Evolutionary conservation across 2,888 invertebrate genomes (phyloP).

Genomic region (Rhagonycha lutea): DNA sequence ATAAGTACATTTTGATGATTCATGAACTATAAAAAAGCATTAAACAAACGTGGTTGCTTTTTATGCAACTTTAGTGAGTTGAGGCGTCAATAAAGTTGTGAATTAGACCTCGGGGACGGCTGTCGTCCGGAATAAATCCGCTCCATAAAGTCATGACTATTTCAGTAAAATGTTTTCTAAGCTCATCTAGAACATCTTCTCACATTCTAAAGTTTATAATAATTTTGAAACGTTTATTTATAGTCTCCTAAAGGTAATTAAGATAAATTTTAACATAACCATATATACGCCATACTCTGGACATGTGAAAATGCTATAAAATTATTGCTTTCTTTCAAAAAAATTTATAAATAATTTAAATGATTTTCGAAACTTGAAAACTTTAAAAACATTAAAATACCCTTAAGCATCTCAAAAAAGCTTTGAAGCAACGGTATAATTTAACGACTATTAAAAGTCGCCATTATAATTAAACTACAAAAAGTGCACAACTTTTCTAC

Average conservation of each 20-base stretch:
- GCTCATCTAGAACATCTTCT: slow-evolving; percentile 22
- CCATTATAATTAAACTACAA: background rate
- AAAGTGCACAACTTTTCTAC: background rate
- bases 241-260: background rate
- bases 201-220: slow-evolving; percentile 16
- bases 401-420: background rate
- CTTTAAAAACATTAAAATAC: background rate
- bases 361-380: background rate
- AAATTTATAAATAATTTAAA: background rate
- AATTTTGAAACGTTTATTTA: slow-evolving; percentile 8
- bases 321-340: background rate
- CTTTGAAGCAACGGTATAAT: background rate
- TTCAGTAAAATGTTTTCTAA: slow-evolving; percentile 35
- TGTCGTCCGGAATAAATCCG: slow-evolving; percentile 49
- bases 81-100: slow-evolving; percentile 52
- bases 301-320: background rate
- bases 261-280: background rate
- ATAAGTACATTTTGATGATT: slow-evolving; percentile 38
- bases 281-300: too few species aligned
- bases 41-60: slow-evolving; percentile 49
- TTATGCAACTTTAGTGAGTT: slow-evolving; percentile 50
- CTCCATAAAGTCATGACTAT: slow-evolving; percentile 47
- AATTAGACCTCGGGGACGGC: slow-evolving; percentile 51
- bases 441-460: background rate
- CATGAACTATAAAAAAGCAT: slow-evolving; percentile 47